phyloP scores from a whole-genome alignment of 2,888 invertebrate genomes.

The Lasioglossum marginatum region DNA sequence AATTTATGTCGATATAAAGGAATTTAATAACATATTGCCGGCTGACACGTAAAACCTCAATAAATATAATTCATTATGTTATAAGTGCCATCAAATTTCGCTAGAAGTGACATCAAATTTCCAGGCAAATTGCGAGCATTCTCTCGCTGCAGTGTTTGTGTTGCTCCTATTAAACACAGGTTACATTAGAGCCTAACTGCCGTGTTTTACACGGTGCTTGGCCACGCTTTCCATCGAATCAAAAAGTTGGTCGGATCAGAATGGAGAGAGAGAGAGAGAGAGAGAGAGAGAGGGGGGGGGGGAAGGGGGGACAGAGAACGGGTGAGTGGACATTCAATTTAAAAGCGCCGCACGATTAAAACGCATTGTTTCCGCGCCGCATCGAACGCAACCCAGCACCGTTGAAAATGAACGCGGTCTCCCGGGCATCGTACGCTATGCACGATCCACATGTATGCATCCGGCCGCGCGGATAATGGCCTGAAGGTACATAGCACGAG shows the following conservation, averaged over 20 bases:
- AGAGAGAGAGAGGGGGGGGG: not conserved
- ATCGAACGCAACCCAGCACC: not conserved
- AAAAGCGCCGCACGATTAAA: conserved; percentile 27
- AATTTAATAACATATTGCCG: not conserved
- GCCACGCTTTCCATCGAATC: not conserved
- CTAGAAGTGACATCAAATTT: not conserved
- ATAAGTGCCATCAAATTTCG: not conserved
- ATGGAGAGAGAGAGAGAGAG: not conserved
- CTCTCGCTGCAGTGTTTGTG: not conserved
- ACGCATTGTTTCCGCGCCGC: conserved; percentile 25
- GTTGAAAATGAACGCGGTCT: conserved; percentile 40
- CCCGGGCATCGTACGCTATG: conserved; percentile 29
- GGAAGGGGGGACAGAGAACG: not conserved
- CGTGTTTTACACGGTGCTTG: conserved; percentile 9
- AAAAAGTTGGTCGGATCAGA: not conserved
- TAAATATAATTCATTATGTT: not conserved
- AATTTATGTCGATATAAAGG: no score
- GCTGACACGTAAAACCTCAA: not conserved
- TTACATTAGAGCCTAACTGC: conserved; percentile 9
- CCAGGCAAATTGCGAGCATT: not conserved
- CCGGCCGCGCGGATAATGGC: conserved; percentile 43
- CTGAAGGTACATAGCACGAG: conserved; percentile 37
- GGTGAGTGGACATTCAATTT: conserved; percentile 24
- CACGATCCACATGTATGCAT: conserved; percentile 34
- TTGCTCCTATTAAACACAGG: not conserved